Conservation (phyloP, 2,797 vertebrate genomes). For the Cyclura pinguis region DNA sequence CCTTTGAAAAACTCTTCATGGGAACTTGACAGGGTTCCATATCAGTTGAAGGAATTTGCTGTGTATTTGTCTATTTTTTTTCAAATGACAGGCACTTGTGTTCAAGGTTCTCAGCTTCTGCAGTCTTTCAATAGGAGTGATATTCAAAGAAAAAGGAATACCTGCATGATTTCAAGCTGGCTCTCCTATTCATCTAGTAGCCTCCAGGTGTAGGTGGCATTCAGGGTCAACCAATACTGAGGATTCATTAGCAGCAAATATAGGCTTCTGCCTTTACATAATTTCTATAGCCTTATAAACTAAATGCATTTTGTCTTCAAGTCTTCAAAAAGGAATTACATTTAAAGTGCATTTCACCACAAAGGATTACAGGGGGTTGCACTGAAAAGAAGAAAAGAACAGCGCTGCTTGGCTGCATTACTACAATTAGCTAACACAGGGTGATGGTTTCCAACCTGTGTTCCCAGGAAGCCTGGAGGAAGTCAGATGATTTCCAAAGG, state of each 20-base stretch:
- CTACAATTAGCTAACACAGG: background rate
- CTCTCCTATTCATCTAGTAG: background rate
- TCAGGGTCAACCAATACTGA: too few relatives aligned
- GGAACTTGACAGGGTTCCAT: background rate
- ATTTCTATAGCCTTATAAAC: background rate
- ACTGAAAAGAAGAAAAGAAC: background rate
- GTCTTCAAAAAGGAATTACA: background rate
- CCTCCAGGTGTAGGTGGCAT: accelerated
- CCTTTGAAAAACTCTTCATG: background rate
- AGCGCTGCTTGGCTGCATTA: background rate
- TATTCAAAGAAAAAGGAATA: background rate
- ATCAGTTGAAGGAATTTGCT: background rate
- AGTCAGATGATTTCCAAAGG: background rate
- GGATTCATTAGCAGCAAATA: background rate
- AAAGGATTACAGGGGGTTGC: background rate
- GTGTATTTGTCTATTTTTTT: background rate
- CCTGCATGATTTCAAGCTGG: accelerated
- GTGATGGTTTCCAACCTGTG: background rate
- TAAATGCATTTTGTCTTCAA: background rate
- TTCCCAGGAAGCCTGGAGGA: background rate
- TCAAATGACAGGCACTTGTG: background rate
- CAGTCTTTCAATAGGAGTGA: background rate
- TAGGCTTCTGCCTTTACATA: background rate
- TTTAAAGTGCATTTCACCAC: background rate
- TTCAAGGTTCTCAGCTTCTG: background rate